Conservation (phyloP, 2,888 invertebrate genomes). For the Drosophila demipolita region DNA sequence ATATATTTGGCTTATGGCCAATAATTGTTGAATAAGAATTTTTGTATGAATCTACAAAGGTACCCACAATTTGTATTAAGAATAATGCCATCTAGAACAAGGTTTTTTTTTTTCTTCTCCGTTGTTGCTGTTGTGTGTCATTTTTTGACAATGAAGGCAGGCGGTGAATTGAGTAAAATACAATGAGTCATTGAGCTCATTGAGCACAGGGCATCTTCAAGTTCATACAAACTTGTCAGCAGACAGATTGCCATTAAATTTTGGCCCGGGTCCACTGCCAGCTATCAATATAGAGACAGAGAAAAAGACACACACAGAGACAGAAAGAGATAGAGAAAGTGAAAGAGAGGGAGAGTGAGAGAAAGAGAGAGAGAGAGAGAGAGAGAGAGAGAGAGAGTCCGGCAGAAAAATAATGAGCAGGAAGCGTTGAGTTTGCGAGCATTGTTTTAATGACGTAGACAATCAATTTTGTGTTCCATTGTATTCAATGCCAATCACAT, state of each 20-base stretch:
- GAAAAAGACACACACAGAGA: not conserved
- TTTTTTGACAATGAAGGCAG: not conserved
- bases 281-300: slow-evolving; percentile 2
- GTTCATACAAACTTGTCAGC: slow-evolving; percentile 54
- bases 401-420: slow-evolving; percentile 14
- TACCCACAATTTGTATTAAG: slow-evolving; percentile 46
- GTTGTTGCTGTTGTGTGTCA: slow-evolving; percentile 1
- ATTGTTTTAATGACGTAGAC: slow-evolving; percentile 48
- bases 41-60: slow-evolving; percentile 12
- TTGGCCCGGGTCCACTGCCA: slow-evolving; percentile 38
- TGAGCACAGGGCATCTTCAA: slow-evolving; percentile 51
- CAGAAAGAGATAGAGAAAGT: not conserved
- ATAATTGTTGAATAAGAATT: slow-evolving; percentile 54
- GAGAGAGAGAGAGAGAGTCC: not conserved
- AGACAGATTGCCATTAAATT: slow-evolving; percentile 39
- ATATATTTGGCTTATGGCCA: slow-evolving; percentile 46
- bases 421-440: slow-evolving; percentile 30
- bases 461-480: slow-evolving; percentile 34
- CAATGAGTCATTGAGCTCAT: slow-evolving; percentile 36
- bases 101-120: slow-evolving; percentile 21
- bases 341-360: not conserved
- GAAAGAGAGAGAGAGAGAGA: not conserved
- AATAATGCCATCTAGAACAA: slow-evolving; percentile 58
- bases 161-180: slow-evolving; percentile 1
- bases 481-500: not conserved